A percentile compares a stretch with the other conserved stretches of the same genome.
Evolutionary conservation across 2,797 vertebrate species (phyloP).

Genomic region (Salmo trutta): DNA sequence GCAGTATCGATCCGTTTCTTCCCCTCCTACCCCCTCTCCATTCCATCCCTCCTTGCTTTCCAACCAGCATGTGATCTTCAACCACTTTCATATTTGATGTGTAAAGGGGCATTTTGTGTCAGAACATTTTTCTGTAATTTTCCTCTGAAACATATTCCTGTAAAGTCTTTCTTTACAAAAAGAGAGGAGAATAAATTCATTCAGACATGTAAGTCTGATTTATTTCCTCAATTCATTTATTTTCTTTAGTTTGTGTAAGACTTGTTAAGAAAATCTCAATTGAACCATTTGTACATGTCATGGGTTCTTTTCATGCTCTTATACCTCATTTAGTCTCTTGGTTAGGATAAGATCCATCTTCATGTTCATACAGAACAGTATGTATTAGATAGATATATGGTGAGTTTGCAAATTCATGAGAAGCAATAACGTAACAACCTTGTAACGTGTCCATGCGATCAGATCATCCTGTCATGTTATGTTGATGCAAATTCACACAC

Average conservation of each 20-base stretch:
- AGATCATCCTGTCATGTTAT: too few species aligned
- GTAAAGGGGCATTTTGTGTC: slow-evolving; percentile 81
- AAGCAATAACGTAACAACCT: too few species aligned
- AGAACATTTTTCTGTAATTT: slow-evolving; percentile 73
- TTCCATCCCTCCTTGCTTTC: slow-evolving; percentile 79
- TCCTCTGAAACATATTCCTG: slow-evolving; percentile 16
- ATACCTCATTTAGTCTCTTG: neutral
- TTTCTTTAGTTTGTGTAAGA: neutral
- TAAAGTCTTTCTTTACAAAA: neutral
- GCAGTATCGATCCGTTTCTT: slow-evolving; percentile 92
- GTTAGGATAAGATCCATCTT: too few species aligned
- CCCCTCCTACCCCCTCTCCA: slow-evolving; percentile 60
- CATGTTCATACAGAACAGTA: too few species aligned
- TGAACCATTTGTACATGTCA: neutral
- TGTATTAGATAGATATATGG: too few species aligned
- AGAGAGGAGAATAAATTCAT: neutral
- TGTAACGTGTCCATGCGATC: too few species aligned
- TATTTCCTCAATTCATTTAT: neutral
- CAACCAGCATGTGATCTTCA: slow-evolving; percentile 69
- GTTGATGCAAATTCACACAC: neutral
- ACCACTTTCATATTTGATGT: slow-evolving; percentile 72
- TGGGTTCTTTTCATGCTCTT: neutral
- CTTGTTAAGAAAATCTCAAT: too few species aligned
- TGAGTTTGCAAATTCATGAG: too few species aligned
- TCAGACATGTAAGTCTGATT: neutral